Conservation (phyloP, 2,113 vertebrate genomes). For the Colinus virginianus region DNA sequence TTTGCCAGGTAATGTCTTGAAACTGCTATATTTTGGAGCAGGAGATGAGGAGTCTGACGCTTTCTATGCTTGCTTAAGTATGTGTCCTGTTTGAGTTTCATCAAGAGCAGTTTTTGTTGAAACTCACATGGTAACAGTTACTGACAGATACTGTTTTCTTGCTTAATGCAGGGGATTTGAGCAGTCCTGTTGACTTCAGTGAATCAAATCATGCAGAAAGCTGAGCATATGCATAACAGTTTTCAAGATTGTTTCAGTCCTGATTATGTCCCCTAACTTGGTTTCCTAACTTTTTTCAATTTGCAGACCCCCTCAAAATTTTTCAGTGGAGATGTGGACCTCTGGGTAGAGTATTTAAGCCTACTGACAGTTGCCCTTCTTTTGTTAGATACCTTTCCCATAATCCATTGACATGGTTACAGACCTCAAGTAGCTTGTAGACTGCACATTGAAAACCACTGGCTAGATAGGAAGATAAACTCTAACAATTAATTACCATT, state of each 20-base stretch:
- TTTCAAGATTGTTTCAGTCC: not conserved
- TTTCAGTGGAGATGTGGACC: conserved; percentile 44
- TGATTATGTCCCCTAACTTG: not conserved
- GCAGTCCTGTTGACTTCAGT: not conserved
- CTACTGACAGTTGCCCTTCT: conserved; percentile 48
- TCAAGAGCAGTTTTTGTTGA: not conserved
- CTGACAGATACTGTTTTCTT: not conserved
- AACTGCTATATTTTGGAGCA: not conserved
- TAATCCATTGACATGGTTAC: conserved; percentile 28
- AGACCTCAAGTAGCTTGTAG: conserved; percentile 43
- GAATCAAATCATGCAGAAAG: not conserved
- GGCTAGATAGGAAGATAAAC: conserved; percentile 41
- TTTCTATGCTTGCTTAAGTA: conserved; percentile 29
- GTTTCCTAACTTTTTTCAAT: conserved; percentile 39
- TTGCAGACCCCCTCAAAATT: conserved; percentile 39
- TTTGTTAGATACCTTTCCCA: conserved; percentile 42
- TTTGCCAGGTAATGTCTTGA: not conserved
- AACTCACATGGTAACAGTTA: not conserved
- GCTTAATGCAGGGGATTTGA: not conserved
- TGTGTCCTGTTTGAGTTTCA: not conserved
- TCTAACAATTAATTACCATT: conserved; percentile 26
- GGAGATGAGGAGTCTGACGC: not conserved
- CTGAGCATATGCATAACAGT: not conserved
- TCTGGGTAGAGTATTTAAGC: conserved; percentile 43
- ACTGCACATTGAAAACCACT: conserved; percentile 38